Base-by-base conservation (phyloP, 2,113 vertebrate genomes). In the Raphicerus campestris region DNA sequence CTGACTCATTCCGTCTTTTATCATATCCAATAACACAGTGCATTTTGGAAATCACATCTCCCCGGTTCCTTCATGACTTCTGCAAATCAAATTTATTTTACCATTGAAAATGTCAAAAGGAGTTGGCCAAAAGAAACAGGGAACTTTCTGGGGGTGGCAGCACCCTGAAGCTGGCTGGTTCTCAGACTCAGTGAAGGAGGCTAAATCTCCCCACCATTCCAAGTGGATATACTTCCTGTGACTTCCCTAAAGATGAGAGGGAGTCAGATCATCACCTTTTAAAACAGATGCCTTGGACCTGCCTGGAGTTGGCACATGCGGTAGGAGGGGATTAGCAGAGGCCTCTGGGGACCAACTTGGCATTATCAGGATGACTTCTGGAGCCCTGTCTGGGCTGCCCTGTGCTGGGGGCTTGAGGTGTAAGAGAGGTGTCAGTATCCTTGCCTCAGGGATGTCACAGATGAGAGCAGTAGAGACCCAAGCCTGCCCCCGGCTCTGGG, bases 1-100 rank as follows among this genome's bases (percentile, higher is more conserved):
- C 98, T 89, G 97, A 98, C 96, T 97, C 98, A 85, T 97, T 98
- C 97, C 82, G 96, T 97, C 94, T 98, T 98, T 98, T 97, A 98
- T 97, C 98, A 97, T 98, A 98, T 95, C 96, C 96, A 97, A 85
- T 97, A 98, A 97, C 95, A 90, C 95, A 93, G 51, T 94, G 83
- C 94, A 53, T 97, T 98, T 98, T 97, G 80, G 97, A 98, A 98
- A 98, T 98, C 98, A 96, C 90, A 95, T 97, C 30, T 28, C 96
- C 97, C 96, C 0, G 5, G 53, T 97, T 98, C 93, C 94, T 98
- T 98, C 97, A 98, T 86, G 97, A 98, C 97, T 97, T 97, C 97
- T 97, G 98, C 94, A 98, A 98, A 98, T 98, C 98, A 98, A 96
- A 98, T 98, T 98, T 98, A 98, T 98, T 96, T 97, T 97, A 97